Evolutionary conservation across 2,113 vertebrate genomes (phyloP), one percentile per base, ranked within the genome.

Genomic region (Pelecanoides urinatrix): DNA sequence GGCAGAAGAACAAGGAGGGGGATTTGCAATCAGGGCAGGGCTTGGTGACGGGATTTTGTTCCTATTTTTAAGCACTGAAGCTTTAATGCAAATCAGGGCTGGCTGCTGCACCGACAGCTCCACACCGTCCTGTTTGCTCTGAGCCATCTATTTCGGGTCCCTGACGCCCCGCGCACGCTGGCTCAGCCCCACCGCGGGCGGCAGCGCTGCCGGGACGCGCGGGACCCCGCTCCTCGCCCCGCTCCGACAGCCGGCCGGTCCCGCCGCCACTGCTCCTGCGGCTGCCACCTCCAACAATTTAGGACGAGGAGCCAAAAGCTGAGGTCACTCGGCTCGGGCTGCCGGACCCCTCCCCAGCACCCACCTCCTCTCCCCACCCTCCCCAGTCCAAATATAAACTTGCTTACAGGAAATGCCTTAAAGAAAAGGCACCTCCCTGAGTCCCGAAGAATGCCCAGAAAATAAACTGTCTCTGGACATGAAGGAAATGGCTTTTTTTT

Each of bases 391-490:
- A 98, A 98, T 98, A 98, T 98, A 98, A 98, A 98, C 93, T 96
- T 89, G 75, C 38, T 47, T 93, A 90, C 97, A 98, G 98, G 98
- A 98, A 98, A 98, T 98, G 98, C 98, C 97, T 98, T 96, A 91
- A 97, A 98, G 94, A 94, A 97, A 96, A 89, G 94, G 97, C 95
- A 95, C 97, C 97, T 97, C 98, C 98, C 97, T 92, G 53, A 49
- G 63, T 92, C 92, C 92, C 5, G 13, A 92, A 98, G 96, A 98
- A 98, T 96, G 92, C 92, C 95, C 91, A 97, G 91, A 96, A 97
- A 96, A 97, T 96, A 96, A 98, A 98, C 75, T 95, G 89, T 97
- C 97, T 97, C 94, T 97, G 94, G 83, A 97, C 88, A 92, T 44
- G 95, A 96, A 98, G 97, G 97, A 98, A 98, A 97, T 81, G 70